Conservation (phyloP, 2,888 invertebrate genomes). For the Nomada flava region DNA sequence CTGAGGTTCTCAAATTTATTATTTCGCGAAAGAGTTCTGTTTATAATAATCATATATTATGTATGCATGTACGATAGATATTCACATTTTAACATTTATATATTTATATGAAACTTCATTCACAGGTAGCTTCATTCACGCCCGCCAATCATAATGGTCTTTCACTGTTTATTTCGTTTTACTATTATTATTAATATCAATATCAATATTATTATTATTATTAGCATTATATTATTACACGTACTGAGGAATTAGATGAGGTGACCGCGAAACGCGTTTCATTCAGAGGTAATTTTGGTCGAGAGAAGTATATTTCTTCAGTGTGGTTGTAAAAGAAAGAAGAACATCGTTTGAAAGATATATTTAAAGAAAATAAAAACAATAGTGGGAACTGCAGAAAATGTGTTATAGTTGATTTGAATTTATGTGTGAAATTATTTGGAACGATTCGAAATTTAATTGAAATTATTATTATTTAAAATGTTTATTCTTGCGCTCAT, state of each 20-base stretch:
- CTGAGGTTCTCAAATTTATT: constrained; percentile 70
- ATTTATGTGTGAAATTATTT: constrained; percentile 34
- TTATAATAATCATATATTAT: constrained; percentile 71
- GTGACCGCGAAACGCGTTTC: constrained; percentile 66
- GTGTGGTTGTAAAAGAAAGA: constrained; percentile 46
- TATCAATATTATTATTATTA: constrained; percentile 5
- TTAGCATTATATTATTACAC: constrained; percentile 45
- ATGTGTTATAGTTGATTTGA: constrained; percentile 11
- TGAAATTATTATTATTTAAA: constrained; percentile 11
- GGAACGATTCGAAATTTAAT: constrained; percentile 32
- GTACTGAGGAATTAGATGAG: constrained; percentile 71
- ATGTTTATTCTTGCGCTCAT: constrained; percentile 48
- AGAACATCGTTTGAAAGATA: constrained; percentile 33
- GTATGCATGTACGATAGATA: constrained; percentile 74
- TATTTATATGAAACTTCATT: constrained; percentile 81
- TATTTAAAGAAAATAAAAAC: constrained; percentile 8
- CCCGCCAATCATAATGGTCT: constrained; percentile 72
- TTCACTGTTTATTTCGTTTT: constrained; percentile 52
- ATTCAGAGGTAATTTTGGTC: constrained; percentile 75
- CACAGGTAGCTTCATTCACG: constrained; percentile 80
- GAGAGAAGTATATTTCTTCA: constrained; percentile 57
- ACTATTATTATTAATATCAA: constrained; percentile 15
- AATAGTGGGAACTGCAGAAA: constrained; percentile 10
- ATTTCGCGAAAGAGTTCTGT: constrained; percentile 70
- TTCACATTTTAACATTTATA: constrained; percentile 78